A percentile compares a stretch with the other conserved stretches of the same genome.
Conservation (phyloP, 92 coral and sea anemone genomes). For the Epizoanthus stellaris region DNA sequence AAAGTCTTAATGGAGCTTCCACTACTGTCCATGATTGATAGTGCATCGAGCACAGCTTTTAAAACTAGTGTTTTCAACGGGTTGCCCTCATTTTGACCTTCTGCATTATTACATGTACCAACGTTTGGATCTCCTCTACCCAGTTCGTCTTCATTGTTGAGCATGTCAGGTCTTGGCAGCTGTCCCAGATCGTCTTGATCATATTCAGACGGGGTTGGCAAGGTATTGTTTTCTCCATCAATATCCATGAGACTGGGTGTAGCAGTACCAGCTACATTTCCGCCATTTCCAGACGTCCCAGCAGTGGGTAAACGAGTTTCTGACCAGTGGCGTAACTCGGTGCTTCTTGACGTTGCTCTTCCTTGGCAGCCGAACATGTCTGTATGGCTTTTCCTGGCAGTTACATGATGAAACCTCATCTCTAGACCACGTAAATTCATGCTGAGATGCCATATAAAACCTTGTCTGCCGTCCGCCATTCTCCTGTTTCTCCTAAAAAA, state of each 20-base stretch:
- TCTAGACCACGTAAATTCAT: constrained; percentile 46
- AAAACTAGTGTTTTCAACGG: constrained; percentile 70
- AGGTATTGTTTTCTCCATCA: constrained; percentile 15
- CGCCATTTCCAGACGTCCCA: background rate
- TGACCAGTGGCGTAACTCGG: constrained; percentile 60
- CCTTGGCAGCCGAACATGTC: constrained; percentile 57
- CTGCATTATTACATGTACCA: background rate
- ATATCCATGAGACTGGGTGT: constrained; percentile 28
- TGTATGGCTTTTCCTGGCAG: constrained; percentile 50
- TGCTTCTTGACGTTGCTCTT: constrained; percentile 46
- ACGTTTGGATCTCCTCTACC: background rate
- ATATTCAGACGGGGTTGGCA: background rate
- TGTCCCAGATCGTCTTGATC: constrained; percentile 2
- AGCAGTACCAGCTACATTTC: background rate
- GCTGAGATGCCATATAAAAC: constrained; percentile 6
- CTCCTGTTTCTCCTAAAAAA: background rate
- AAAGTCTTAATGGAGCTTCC: constrained; percentile 77
- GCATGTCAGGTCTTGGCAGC: background rate
- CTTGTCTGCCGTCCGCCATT: constrained; percentile 16
- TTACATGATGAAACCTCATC: constrained; percentile 61
- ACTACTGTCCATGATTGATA: constrained; percentile 60
- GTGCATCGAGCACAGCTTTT: constrained; percentile 74
- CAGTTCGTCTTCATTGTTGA: constrained; percentile 11
- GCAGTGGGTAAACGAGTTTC: constrained; percentile 41
- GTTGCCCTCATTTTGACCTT: constrained; percentile 43